Percentiles rank a stretch among this genome's conserved stretches.
Conservation (phyloP, 2,113 vertebrate genomes). For the Pyxicephalus adspersus region DNA sequence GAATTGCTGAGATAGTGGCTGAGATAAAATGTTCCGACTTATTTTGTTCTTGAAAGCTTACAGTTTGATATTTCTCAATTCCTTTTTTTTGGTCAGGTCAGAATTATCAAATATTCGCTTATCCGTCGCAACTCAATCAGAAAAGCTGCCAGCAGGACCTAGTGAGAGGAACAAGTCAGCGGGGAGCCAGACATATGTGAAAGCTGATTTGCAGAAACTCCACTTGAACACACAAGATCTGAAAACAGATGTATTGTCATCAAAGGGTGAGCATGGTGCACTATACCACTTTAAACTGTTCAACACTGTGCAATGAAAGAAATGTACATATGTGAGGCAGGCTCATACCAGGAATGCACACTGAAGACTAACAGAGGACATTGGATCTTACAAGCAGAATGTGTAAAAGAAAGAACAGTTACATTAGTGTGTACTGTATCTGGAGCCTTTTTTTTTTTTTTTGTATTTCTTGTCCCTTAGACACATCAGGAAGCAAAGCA, state of each 20-base stretch:
- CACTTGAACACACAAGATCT: conserved; percentile 3
- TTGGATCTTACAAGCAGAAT: no score
- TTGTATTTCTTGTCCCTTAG: no score
- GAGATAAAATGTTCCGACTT: neutral
- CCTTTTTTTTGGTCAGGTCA: conserved; percentile 22
- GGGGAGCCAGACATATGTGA: neutral
- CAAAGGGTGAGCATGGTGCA: conserved; percentile 9
- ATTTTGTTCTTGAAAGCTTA: neutral
- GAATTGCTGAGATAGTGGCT: neutral
- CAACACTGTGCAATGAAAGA: neutral
- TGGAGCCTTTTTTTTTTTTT: no score
- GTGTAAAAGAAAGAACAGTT: no score
- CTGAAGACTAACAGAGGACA: no score
- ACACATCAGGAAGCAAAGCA: no score
- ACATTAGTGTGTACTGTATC: no score
- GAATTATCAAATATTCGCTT: conserved; percentile 1
- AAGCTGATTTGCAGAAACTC: neutral
- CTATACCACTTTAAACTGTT: neutral
- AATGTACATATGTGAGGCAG: neutral
- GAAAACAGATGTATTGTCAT: neutral
- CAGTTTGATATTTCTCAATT: neutral
- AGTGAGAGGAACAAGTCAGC: neutral
- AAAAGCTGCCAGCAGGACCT: neutral
- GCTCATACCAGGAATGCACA: neutral
- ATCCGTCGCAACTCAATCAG: neutral